Base-by-base conservation (phyloP, 2,888 invertebrate species). In the Protophormia terraenovae region DNA sequence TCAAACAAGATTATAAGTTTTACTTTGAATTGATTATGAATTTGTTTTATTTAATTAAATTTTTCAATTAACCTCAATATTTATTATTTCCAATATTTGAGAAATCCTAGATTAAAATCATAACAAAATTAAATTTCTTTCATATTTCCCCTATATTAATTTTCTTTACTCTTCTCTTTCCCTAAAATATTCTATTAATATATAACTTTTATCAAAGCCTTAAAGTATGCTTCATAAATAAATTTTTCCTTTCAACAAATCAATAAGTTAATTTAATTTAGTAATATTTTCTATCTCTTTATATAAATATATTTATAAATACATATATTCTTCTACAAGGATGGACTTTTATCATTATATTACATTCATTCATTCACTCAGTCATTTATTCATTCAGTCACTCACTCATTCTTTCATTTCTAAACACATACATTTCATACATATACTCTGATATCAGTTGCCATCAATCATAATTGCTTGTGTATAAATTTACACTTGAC, bases 401-500 rank as follows among this genome's bases (percentile, higher is more conserved):
- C 22, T 38, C 62, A 35, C n/a, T 29, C 41, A 41, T 14, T 41
- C 5, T n/a, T n/a, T n/a, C 19, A 14, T n/a, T n/a, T 24, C 10
- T 55, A 19, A 8, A 24, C 22, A n/a, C 53, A 29, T 38, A 7
- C 41, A 64, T 67, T 47, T 47, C 41, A 27, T 62, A n/a, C 16
- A 38, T 83, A 62, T 5, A 19, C 14, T 38, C 10, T 60, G 41
- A 41, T 81, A 72, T 72, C 76, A 72, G 35, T 60, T 69, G 73
- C 64, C 67, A 85, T 81, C 81, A 77, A 81, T 85, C 84, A 85
- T 85, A 81, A 78, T 85, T 81, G 69, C 82, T 84, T 81, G 78
- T 81, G 47, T 77, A 81, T 22, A 85, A 78, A 81, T 78, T 81
- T 73, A 78, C 38, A 78, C 69, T 78, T 82, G 78, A 75, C 77